These are phyloP conservation scores for Pyrochroa serraticornis DNA, from an alignment of 2,888 invertebrate species.

Conservation along the genomic window DNA sequence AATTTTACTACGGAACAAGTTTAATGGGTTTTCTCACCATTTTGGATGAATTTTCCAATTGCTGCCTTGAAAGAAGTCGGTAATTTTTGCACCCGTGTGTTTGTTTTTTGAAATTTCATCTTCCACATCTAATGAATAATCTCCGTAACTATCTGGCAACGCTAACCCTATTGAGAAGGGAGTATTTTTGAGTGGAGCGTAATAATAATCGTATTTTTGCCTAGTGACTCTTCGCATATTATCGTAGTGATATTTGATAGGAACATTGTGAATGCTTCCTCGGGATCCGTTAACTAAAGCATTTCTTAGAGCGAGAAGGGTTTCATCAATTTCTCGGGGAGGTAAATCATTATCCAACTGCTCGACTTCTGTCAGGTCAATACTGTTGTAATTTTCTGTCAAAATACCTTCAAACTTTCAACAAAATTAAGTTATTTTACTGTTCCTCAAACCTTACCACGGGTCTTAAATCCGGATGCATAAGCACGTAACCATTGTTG, in stretches of 20 bases:
- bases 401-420: slow-evolving; percentile 41
- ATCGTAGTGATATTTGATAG: slow-evolving; percentile 84
- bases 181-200: slow-evolving; percentile 80
- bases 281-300: slow-evolving; percentile 74
- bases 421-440: background rate
- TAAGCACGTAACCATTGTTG: slow-evolving; percentile 93
- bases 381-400: slow-evolving; percentile 84
- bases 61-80: slow-evolving; percentile 73
- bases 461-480: slow-evolving; percentile 93
- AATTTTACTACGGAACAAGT: slow-evolving; percentile 1
- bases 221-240: slow-evolving; percentile 81
- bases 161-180: slow-evolving; percentile 89
- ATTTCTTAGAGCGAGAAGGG: slow-evolving; percentile 66
- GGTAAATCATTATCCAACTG: slow-evolving; percentile 73
- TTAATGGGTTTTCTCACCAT: slow-evolving; percentile 64
- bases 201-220: slow-evolving; percentile 83
- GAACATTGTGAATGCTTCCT: slow-evolving; percentile 69
- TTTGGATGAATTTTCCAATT: slow-evolving; percentile 84
- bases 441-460: slow-evolving; percentile 65
- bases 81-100: slow-evolving; percentile 70
- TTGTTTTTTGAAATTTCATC: slow-evolving; percentile 75
- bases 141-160: slow-evolving; percentile 80
- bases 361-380: slow-evolving; percentile 95
- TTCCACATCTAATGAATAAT: slow-evolving; percentile 73
- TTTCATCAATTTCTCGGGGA: slow-evolving; percentile 68